Percentiles rank a stretch among this genome's conserved stretches.
Conservation (phyloP, 2,113 vertebrate species). For the Pterocles orientalis region DNA sequence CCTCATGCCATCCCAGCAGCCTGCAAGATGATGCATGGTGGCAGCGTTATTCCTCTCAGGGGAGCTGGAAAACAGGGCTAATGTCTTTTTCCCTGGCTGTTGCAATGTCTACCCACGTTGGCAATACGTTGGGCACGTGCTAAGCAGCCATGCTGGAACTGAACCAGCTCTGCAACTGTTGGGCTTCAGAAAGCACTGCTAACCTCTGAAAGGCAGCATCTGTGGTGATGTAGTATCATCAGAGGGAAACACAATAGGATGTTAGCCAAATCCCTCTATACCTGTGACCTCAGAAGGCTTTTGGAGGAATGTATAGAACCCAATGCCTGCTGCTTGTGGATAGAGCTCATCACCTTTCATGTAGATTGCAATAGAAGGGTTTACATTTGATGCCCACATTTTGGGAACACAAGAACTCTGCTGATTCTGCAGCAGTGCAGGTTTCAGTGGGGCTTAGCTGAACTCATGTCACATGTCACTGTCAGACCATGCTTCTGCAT, state of each 20-base stretch:
- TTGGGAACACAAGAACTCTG: not conserved
- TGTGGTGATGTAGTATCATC: not conserved
- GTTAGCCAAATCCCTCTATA: not conserved
- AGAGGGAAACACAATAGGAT: not conserved
- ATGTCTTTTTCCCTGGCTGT: not conserved
- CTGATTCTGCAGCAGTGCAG: not conserved
- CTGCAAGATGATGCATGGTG: not conserved
- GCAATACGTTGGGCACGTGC: rapidly evolving
- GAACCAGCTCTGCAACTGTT: not conserved
- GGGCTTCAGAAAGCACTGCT: not conserved
- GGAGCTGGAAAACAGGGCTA: not conserved
- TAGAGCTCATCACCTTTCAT: not conserved
- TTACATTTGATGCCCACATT: not conserved
- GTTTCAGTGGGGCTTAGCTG: not conserved
- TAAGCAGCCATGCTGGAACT: not conserved
- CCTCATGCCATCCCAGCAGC: not conserved
- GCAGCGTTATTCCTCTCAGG: not conserved
- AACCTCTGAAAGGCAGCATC: not conserved
- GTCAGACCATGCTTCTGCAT: not conserved
- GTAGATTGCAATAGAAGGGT: not conserved
- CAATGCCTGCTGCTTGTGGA: not conserved
- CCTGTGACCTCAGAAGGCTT: not conserved
- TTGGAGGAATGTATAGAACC: not conserved
- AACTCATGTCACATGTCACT: not conserved
- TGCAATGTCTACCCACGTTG: not conserved